Evolutionary conservation across 2,113 vertebrate genomes (phyloP).

Genomic region (Stercorarius parasiticus): DNA sequence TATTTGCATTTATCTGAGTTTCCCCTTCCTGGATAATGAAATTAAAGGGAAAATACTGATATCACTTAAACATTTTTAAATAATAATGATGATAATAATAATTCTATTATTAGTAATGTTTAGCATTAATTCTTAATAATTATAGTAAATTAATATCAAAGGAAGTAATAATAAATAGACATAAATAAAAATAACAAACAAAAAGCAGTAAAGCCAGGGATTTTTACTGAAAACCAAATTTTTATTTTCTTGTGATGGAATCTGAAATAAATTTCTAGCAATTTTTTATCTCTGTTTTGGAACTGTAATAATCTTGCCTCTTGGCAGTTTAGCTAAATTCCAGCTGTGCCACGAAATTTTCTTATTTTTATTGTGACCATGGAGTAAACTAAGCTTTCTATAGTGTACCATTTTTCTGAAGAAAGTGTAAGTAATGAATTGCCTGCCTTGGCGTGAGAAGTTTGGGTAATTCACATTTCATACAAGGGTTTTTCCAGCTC

Average conservation of each 20-base stretch:
- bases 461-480: neutral
- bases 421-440: neutral
- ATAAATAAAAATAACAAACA: neutral
- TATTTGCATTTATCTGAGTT: neutral
- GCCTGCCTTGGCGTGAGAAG: neutral
- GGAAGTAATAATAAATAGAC: neutral
- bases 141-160: neutral
- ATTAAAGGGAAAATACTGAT: neutral
- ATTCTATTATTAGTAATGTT: neutral
- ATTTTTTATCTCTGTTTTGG: neutral
- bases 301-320: neutral
- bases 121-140: neutral
- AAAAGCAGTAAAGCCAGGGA: neutral
- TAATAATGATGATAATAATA: neutral
- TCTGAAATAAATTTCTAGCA: neutral
- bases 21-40: neutral
- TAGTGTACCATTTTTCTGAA: neutral
- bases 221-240: neutral
- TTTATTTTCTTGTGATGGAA: neutral
- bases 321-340: neutral
- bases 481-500: neutral
- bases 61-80: neutral
- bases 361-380: neutral
- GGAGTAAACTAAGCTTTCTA: neutral
- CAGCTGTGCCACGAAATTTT: neutral